These are phyloP conservation scores for Heliconius himera DNA, from an alignment of 1,140 invertebrate species.

Conservation along the genomic window DNA sequence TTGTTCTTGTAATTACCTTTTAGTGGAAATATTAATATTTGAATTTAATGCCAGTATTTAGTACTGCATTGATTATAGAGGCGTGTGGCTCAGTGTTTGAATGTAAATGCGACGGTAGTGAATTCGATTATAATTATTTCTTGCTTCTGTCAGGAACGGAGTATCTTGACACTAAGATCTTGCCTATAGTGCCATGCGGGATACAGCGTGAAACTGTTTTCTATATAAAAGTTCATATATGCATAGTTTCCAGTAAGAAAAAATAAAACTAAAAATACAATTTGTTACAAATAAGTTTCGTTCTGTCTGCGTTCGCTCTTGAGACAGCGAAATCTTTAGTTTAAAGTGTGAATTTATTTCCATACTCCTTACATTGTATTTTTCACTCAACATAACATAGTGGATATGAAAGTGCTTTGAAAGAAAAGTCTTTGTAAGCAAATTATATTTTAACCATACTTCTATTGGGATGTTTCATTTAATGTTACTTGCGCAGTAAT, in stretches of 20 bases:
- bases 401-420: background rate
- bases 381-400: conserved; percentile 2
- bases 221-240: background rate
- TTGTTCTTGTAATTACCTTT: background rate
- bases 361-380: conserved; percentile 14
- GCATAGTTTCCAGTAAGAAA: background rate
- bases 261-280: background rate
- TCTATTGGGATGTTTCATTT: background rate
- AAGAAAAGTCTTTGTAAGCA: background rate
- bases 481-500: too few relatives aligned
- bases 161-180: too few relatives aligned
- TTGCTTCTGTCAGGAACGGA: too few relatives aligned
- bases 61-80: too few relatives aligned
- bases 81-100: too few relatives aligned
- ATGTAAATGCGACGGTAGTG: too few relatives aligned
- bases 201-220: too few relatives aligned
- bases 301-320: conserved; percentile 3
- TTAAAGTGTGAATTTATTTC: conserved; percentile 9
- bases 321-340: conserved; percentile 11
- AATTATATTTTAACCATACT: background rate
- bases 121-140: too few relatives aligned
- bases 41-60: too few relatives aligned
- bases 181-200: too few relatives aligned
- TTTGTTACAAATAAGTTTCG: conserved; percentile 6
- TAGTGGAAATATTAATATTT: too few relatives aligned